Evolutionary conservation across 2,113 vertebrate genomes (phyloP).

Genomic region (Rhadina sibilatrix): DNA sequence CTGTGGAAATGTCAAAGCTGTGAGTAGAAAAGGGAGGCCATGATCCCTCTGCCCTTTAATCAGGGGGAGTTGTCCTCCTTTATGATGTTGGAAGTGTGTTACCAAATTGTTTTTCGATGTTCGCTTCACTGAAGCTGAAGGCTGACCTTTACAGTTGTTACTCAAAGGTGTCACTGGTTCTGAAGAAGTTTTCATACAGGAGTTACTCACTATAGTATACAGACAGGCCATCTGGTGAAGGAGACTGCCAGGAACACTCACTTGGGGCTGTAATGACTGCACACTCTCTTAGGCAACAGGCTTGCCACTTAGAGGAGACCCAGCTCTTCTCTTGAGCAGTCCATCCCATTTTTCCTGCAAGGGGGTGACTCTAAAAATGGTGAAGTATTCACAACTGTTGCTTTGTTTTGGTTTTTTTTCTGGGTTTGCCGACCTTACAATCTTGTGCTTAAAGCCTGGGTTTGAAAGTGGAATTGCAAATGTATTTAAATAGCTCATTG

Average conservation of each 20-base stretch:
- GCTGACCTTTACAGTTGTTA: slow-evolving; percentile 43
- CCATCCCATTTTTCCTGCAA: neutral
- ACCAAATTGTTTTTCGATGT: slow-evolving; percentile 6
- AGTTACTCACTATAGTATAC: neutral
- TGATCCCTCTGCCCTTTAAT: slow-evolving; percentile 45
- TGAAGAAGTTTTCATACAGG: neutral
- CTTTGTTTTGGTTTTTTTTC: neutral
- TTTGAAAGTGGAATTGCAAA: neutral
- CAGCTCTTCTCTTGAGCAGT: neutral
- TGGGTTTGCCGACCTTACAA: neutral
- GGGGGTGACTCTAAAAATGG: neutral
- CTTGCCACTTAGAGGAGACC: neutral
- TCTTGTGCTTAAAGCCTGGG: neutral
- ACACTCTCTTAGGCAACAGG: neutral
- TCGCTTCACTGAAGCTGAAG: slow-evolving; percentile 26
- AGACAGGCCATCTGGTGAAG: neutral
- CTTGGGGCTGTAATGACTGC: neutral
- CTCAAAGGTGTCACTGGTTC: neutral
- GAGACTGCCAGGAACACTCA: rapidly evolving
- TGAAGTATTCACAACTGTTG: neutral
- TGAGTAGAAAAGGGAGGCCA: neutral
- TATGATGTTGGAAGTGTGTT: neutral
- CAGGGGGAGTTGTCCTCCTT: neutral
- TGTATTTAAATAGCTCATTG: neutral
- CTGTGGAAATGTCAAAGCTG: neutral